A percentile compares a stretch with the other conserved stretches of the same genome.
These are phyloP conservation scores for Lumbricus terrestris DNA, from an alignment of 2,888 invertebrate genomes.

Conservation along the genomic window DNA sequence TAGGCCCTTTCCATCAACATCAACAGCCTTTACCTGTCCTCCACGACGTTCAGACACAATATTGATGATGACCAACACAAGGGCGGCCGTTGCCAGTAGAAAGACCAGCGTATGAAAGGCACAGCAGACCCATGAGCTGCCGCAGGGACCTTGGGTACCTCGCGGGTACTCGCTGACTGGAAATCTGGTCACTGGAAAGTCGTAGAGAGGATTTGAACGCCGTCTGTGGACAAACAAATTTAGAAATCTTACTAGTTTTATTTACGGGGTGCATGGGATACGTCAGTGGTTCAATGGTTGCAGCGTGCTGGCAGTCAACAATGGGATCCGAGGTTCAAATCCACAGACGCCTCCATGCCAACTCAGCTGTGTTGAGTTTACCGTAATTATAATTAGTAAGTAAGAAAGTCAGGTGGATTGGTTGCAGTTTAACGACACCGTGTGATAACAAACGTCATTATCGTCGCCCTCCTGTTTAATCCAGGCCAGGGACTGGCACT, in stretches of 20 bases:
- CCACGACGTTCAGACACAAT: not conserved
- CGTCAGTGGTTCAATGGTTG: too few relatives aligned
- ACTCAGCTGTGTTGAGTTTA: too few relatives aligned
- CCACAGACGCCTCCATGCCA: too few relatives aligned
- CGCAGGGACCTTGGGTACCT: not conserved
- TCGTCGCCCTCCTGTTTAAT: too few relatives aligned
- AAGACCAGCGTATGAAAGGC: not conserved
- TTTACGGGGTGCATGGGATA: too few relatives aligned
- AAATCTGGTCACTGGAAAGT: not conserved
- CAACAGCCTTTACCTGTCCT: not conserved
- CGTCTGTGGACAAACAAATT: not conserved
- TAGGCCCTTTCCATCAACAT: not conserved
- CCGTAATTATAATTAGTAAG: too few relatives aligned
- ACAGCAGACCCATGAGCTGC: not conserved
- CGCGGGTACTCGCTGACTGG: not conserved
- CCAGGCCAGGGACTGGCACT: too few relatives aligned
- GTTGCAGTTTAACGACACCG: too few relatives aligned
- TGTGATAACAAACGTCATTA: too few relatives aligned
- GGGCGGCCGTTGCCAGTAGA: not conserved
- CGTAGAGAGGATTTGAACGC: constrained; percentile 3
- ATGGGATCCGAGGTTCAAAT: too few relatives aligned
- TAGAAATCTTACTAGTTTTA: not conserved
- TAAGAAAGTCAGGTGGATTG: too few relatives aligned
- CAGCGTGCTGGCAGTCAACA: too few relatives aligned
- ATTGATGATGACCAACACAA: not conserved